phyloP scores from a whole-genome alignment of 2,888 invertebrate species.

The Himalopsyche anomala region DNA sequence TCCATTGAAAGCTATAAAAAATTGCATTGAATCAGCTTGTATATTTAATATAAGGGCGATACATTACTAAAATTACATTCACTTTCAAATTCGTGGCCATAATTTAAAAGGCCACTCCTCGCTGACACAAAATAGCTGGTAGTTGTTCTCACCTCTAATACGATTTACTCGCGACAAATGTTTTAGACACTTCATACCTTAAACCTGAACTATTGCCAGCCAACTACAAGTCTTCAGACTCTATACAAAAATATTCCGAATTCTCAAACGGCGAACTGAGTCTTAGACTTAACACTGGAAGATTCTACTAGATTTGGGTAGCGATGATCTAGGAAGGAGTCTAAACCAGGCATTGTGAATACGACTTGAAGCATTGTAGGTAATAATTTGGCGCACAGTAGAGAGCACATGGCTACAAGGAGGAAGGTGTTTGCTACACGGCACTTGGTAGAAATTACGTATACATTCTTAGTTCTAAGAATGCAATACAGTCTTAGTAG shows the following conservation, averaged over 20 bases:
- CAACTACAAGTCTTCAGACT: slow-evolving; percentile 49
- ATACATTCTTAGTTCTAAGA: neutral
- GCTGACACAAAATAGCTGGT: slow-evolving; percentile 43
- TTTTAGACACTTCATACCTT: slow-evolving; percentile 55
- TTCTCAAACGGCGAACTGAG: slow-evolving; percentile 58
- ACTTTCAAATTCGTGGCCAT: slow-evolving; percentile 31
- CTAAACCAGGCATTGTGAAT: slow-evolving; percentile 60
- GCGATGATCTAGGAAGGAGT: slow-evolving; percentile 60
- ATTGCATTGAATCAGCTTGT: neutral
- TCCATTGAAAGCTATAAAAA: slow-evolving; percentile 5
- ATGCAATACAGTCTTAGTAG: slow-evolving; percentile 5
- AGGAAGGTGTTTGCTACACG: slow-evolving; percentile 59
- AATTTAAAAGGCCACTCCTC: slow-evolving; percentile 39
- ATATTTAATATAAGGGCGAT: neutral
- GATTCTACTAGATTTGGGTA: slow-evolving; percentile 57
- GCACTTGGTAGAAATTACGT: slow-evolving; percentile 45
- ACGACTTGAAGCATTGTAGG: slow-evolving; percentile 59
- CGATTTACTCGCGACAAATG: slow-evolving; percentile 61
- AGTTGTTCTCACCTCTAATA: slow-evolving; percentile 51
- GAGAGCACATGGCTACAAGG: slow-evolving; percentile 61
- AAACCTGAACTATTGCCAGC: slow-evolving; percentile 54
- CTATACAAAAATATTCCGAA: slow-evolving; percentile 62
- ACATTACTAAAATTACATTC: slow-evolving; percentile 21
- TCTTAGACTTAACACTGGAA: slow-evolving; percentile 59
- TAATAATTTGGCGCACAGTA: slow-evolving; percentile 62